Conservation (phyloP, 2,113 vertebrate genomes). For the Pollachius pollachius region DNA sequence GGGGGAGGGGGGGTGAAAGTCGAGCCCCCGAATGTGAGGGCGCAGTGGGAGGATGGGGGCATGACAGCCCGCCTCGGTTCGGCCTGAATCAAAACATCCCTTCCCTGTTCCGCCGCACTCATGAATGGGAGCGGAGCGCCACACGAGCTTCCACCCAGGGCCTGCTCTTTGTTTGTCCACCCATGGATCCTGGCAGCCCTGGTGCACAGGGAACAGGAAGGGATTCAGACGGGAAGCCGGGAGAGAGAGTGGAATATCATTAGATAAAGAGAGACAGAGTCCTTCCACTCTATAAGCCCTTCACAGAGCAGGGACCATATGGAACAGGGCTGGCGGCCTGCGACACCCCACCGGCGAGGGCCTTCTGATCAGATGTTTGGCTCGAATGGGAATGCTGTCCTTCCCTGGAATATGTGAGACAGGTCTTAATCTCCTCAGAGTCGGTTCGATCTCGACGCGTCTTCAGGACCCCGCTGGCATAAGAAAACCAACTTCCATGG, state of each 20-base stretch:
- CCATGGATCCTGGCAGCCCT: constrained; percentile 39
- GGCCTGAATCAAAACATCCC: constrained; percentile 21
- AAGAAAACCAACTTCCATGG: constrained; percentile 40
- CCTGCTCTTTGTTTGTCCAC: constrained; percentile 41
- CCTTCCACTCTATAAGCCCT: constrained; percentile 26
- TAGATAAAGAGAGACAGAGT: constrained; percentile 31
- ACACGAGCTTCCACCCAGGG: constrained; percentile 35
- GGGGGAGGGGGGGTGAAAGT: too few species aligned
- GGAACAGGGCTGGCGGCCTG: constrained; percentile 31
- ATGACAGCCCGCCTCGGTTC: constrained; percentile 26
- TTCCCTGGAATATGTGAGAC: constrained; percentile 32
- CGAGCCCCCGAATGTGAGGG: too few species aligned
- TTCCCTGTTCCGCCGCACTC: constrained; percentile 14
- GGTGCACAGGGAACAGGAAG: constrained; percentile 44
- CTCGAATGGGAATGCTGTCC: constrained; percentile 42
- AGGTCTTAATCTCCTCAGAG: constrained; percentile 17
- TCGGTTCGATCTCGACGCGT: constrained; percentile 21
- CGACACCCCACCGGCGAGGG: constrained; percentile 10
- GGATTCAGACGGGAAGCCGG: constrained; percentile 45
- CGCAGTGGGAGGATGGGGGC: background rate
- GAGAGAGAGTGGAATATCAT: constrained; percentile 55
- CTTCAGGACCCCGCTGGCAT: constrained; percentile 51
- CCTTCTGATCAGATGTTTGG: constrained; percentile 50
- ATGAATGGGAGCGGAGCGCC: constrained; percentile 30
- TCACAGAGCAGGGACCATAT: constrained; percentile 30